Evolutionary conservation across 2,113 vertebrate species (phyloP).

Genomic region (Zosterops hypoxanthus): DNA sequence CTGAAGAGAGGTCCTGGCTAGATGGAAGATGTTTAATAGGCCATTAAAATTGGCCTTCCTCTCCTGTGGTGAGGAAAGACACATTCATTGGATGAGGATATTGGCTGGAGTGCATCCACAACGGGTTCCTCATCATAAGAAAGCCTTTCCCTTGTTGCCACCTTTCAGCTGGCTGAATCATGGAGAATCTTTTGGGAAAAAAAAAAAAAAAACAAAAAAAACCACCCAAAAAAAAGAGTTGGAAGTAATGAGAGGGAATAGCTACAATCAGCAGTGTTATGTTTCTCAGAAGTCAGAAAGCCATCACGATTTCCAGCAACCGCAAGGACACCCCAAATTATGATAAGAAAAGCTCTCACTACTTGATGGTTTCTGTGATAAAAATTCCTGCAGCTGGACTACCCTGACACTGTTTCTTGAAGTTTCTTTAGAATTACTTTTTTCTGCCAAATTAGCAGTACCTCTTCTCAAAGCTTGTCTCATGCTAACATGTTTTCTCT

Average conservation of each 20-base stretch:
- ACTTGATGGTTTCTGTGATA: neutral
- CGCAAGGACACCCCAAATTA: neutral
- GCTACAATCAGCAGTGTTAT: neutral
- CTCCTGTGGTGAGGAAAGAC: neutral
- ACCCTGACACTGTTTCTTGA: neutral
- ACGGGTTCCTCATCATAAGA: fast-evolving
- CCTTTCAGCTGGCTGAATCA: neutral
- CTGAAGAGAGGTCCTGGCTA: neutral
- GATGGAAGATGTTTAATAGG: neutral
- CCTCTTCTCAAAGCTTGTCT: neutral
- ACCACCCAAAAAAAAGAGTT: neutral
- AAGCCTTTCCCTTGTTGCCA: neutral
- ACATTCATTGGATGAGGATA: neutral
- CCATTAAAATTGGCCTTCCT: neutral
- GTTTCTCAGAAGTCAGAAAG: neutral
- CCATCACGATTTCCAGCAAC: neutral
- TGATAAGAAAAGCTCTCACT: fast-evolving
- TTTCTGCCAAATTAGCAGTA: neutral
- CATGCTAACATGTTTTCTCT: neutral
- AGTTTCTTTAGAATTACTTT: neutral
- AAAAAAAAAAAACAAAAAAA: neutral
- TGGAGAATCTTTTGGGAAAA: neutral
- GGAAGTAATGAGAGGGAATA: neutral
- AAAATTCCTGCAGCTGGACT: neutral
- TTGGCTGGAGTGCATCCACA: neutral